Evolutionary conservation across 1,140 invertebrate species (phyloP).

Genomic region (Aphelenchoides fujianensis): DNA sequence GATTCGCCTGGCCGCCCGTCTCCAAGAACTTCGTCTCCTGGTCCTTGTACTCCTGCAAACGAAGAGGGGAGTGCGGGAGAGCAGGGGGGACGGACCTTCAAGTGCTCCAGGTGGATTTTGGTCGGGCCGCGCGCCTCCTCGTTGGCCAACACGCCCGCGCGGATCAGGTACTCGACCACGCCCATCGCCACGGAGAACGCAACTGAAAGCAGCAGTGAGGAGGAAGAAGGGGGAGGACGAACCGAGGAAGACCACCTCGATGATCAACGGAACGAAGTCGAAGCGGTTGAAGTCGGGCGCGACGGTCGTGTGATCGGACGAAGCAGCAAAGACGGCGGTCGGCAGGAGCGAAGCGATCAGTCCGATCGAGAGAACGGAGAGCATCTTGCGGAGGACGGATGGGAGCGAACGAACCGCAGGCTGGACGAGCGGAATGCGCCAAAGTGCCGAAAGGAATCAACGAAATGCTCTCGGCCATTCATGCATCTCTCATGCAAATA

Average conservation of each 20-base stretch:
- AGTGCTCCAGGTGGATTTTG: conserved; percentile 5
- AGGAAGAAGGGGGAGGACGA: too few species aligned
- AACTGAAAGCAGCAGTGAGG: conserved; percentile 5
- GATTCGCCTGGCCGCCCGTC: neutral
- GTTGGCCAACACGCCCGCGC: neutral
- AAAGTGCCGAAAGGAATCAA: too few species aligned
- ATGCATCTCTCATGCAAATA: too few species aligned
- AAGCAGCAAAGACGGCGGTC: too few species aligned
- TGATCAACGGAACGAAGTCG: conserved; percentile 1
- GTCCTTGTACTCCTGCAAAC: neutral
- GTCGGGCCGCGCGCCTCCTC: conserved; percentile 9
- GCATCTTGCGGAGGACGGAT: too few species aligned
- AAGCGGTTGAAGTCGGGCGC: neutral
- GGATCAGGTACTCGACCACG: neutral
- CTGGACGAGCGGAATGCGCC: too few species aligned
- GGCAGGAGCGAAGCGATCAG: too few species aligned
- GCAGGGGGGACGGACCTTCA: neutral
- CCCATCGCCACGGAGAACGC: neutral
- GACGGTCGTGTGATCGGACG: neutral
- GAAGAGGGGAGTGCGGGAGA: neutral
- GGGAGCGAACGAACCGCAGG: too few species aligned
- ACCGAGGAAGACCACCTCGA: neutral
- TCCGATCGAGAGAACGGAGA: too few species aligned
- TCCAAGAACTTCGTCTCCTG: conserved; percentile 3
- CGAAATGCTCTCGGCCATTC: too few species aligned